Evolutionary conservation across 2,113 vertebrate species (phyloP).

Genomic region (Ailuropoda melanoleuca): DNA sequence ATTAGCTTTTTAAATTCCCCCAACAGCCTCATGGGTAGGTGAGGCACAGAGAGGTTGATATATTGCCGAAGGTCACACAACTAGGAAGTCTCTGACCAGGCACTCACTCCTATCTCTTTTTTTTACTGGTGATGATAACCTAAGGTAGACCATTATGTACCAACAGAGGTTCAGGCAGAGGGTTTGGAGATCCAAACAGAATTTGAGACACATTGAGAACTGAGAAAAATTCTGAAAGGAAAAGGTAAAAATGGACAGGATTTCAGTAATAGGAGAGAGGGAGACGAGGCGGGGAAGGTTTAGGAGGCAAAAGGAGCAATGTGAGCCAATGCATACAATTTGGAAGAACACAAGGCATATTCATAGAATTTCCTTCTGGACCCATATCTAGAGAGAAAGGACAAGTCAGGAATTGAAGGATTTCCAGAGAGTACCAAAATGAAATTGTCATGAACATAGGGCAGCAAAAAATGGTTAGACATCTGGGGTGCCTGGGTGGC

Average conservation of each 20-base stretch:
- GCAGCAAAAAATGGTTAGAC: neutral
- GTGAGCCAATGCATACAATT: neutral
- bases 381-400: neutral
- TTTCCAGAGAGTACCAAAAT: neutral
- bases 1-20: neutral
- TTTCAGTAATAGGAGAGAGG: neutral
- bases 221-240: neutral
- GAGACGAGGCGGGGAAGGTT: rapidly evolving
- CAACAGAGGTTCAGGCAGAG: neutral
- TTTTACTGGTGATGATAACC: neutral
- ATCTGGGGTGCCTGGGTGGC: neutral
- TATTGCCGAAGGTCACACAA: neutral
- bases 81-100: neutral
- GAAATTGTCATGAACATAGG: neutral
- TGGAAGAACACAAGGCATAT: neutral
- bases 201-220: neutral
- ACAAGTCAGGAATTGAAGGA: neutral
- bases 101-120: neutral
- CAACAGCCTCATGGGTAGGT: neutral
- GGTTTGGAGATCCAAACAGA: neutral
- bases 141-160: neutral
- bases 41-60: neutral
- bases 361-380: neutral
- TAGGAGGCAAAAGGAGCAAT: neutral
- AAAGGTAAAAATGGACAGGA: neutral